Evolutionary conservation across 2,113 vertebrate species (phyloP).

Genomic region (Daboia siamensis): DNA sequence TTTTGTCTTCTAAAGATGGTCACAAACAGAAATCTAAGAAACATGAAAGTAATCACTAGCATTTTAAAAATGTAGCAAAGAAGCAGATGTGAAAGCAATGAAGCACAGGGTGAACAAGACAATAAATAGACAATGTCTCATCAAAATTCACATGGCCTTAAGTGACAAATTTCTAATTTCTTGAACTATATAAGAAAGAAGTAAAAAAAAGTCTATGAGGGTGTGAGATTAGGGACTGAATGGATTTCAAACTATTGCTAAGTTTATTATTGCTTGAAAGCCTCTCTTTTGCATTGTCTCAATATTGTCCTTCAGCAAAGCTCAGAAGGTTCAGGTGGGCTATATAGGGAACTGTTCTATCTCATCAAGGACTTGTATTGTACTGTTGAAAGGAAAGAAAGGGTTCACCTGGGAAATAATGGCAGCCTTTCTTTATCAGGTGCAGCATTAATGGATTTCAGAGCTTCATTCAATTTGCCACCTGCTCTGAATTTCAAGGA

Average conservation of each 20-base stretch:
- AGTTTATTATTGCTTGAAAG: neutral
- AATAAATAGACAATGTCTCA: neutral
- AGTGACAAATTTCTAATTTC: neutral
- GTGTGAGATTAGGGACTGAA: neutral
- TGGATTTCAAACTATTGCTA: neutral
- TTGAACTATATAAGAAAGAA: neutral
- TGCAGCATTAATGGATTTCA: neutral
- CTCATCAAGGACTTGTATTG: neutral
- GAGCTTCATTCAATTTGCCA: neutral
- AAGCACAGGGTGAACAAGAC: neutral
- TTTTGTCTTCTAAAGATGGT: neutral
- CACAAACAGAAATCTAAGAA: neutral
- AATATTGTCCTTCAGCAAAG: neutral
- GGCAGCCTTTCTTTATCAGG: neutral
- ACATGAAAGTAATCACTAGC: neutral
- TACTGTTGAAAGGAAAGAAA: neutral
- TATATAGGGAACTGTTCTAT: neutral
- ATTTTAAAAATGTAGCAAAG: neutral
- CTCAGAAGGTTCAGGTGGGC: neutral
- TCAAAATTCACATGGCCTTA: neutral
- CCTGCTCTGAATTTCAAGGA: neutral
- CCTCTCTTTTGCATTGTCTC: neutral
- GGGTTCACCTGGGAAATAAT: neutral
- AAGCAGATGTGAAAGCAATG: neutral
- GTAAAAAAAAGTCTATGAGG: neutral